Evolutionary conservation across 1,140 invertebrate genomes (phyloP), one percentile per base, ranked within the genome.

Genomic region (Pseudomyrmex pallidus): DNA sequence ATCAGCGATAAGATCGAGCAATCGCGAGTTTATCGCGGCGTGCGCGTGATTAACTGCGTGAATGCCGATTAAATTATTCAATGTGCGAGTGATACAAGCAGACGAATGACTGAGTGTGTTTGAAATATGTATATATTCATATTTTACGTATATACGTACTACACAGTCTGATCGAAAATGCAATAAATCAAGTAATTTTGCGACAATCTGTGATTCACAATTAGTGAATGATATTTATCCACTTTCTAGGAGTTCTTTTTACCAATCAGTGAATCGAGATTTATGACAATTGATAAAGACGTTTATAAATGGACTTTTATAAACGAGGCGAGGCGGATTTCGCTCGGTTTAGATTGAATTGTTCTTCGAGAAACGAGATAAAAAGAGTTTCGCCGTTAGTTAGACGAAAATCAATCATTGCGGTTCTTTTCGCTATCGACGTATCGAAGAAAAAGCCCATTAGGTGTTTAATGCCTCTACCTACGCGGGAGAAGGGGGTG

Each of bases 381-480:
- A 78, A 78, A 78, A 68, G 35, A 35, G 74, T 57, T 68, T 68
- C 9, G 44, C 44, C 63, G 50, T 74, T 77, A 77, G 63, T 68
- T 78, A 68, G 64, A 67, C 50, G 74, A 78, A 78, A 78, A 78
- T 78, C 74, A 78, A 78, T 78, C 74, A 78, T 78, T 78, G 74
- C 54, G 54, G 63, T 78, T 68, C 74, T 78, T 78, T 78, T 68
- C 52, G 63, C 9, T 78, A 68, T 68, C 63, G 52, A 10, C 52
- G 62, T 48, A 22, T 67, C 63, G 63, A 67, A 68, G 68, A 78
- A 78, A 68, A 67, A 67, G 63, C 20, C 63, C 63, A 78, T 78
- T 78, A 78, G 74, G 63, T 68, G 74, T 78, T 78, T 78, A 77
- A 78, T 78, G 63, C 44, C 35, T 78, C 52, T 57, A 48, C 52